A percentile compares a stretch with the other conserved stretches of the same genome.
Conservation (phyloP, 2,888 invertebrate genomes). For the Tridacna crocea region DNA sequence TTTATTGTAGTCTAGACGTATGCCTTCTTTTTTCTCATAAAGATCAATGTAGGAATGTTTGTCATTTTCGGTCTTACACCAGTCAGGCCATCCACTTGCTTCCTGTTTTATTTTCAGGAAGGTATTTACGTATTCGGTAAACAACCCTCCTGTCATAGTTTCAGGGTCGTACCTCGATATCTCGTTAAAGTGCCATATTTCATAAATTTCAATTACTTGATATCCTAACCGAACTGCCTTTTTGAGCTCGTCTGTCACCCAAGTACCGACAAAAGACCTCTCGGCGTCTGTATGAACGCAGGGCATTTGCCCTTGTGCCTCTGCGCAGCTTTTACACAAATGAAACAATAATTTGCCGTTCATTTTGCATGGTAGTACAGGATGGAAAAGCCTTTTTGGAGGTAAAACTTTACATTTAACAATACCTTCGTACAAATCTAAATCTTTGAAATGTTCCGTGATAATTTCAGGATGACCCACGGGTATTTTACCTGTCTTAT, state of each 20-base stretch:
- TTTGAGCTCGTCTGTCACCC: constrained; percentile 14
- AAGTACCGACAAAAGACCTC: constrained; percentile 43
- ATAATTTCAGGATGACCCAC: constrained; percentile 66
- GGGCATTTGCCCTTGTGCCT: constrained; percentile 22
- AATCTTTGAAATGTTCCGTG: constrained; percentile 57
- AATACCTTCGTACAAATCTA: constrained; percentile 69
- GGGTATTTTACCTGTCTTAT: constrained; percentile 67
- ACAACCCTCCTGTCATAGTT: constrained; percentile 60
- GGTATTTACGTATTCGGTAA: constrained; percentile 69
- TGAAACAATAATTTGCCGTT: constrained; percentile 57
- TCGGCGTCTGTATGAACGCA: constrained; percentile 34
- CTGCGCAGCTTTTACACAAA: no score
- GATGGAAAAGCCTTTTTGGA: constrained; percentile 70
- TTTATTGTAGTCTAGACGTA: no score
- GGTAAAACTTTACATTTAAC: constrained; percentile 72
- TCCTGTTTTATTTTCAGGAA: no score
- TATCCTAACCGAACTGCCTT: constrained; percentile 35
- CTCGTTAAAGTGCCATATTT: no score
- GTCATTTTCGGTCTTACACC: no score
- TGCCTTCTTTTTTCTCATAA: no score
- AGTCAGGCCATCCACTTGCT: no score
- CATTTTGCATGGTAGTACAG: constrained; percentile 72
- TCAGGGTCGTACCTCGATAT: constrained; percentile 39
- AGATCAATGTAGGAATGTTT: no score
- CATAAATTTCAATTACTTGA: constrained; percentile 39